phyloP scores from a whole-genome alignment of 2,888 invertebrate genomes.

The Pterostichus niger region DNA sequence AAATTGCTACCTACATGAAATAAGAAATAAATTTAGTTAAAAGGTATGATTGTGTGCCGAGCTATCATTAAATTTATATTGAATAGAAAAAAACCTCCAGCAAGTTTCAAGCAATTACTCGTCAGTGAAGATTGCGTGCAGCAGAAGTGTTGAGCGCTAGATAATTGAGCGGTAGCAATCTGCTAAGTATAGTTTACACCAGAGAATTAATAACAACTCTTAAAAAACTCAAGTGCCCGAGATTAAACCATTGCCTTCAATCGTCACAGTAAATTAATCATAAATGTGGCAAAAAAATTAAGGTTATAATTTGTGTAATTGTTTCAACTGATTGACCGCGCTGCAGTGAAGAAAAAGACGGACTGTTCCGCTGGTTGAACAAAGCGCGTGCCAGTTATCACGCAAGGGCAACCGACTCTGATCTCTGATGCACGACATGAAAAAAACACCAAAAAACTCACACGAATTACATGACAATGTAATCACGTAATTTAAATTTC shows the following conservation, averaged over 20 bases:
- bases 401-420: background rate
- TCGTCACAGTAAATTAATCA: conserved; percentile 55
- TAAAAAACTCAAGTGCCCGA: conserved; percentile 35
- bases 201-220: conserved; percentile 43
- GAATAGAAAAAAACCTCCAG: conserved; percentile 13
- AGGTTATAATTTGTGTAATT: conserved; percentile 33
- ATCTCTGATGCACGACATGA: no score
- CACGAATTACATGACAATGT: conserved; percentile 43
- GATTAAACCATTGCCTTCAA: conserved; percentile 10
- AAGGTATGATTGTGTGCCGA: conserved; percentile 19
- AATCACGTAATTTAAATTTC: conserved; percentile 46
- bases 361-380: conserved; percentile 47
- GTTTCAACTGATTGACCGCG: background rate
- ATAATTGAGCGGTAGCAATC: conserved; percentile 52
- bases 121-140: conserved; percentile 51
- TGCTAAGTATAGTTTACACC: conserved; percentile 54
- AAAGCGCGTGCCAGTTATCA: conserved; percentile 54
- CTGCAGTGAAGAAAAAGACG: background rate
- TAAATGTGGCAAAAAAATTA: conserved; percentile 33
- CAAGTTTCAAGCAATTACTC: conserved; percentile 49
- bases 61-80: conserved; percentile 52
- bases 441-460: conserved; percentile 36
- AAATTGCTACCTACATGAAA: no score
- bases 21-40: conserved; percentile 31
- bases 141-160: conserved; percentile 52